Evolutionary conservation across 2,888 invertebrate genomes (phyloP).

Genomic region (Sinodicranocentrus sp.): DNA sequence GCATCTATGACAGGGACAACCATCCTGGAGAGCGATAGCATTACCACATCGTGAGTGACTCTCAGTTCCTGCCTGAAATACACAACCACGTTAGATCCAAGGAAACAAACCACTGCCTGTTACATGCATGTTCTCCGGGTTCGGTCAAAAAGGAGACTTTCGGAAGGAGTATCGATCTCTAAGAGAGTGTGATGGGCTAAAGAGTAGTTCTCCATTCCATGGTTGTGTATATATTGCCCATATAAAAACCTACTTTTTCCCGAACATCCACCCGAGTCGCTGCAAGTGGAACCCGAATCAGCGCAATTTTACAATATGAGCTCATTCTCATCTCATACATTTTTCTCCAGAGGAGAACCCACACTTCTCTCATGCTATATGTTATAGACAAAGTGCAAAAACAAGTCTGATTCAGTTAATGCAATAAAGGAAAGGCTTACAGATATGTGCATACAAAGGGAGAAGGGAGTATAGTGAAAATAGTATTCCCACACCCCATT

Average conservation of each 20-base stretch:
- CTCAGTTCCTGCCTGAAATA: too few species aligned
- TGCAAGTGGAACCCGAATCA: background rate
- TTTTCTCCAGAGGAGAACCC: conserved; percentile 39
- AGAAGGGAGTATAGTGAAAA: background rate
- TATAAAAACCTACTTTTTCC: conserved; percentile 4
- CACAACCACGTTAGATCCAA: background rate
- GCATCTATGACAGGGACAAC: too few species aligned
- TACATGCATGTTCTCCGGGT: background rate
- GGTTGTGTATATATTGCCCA: background rate
- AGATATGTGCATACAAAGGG: background rate
- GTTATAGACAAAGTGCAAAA: background rate
- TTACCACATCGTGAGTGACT: too few species aligned
- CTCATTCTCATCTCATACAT: background rate
- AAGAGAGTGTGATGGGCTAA: too few species aligned
- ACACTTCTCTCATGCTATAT: background rate
- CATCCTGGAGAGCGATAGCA: too few species aligned
- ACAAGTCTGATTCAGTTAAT: conserved; percentile 15
- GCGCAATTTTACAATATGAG: conserved; percentile 7
- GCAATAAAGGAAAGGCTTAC: background rate
- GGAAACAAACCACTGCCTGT: conserved; percentile 27
- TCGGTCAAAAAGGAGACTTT: conserved; percentile 23
- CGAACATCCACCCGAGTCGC: conserved; percentile 2
- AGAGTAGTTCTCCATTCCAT: too few species aligned
- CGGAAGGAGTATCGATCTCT: conserved; percentile 45
- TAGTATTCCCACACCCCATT: conserved; percentile 47